Percentiles rank a stretch among this genome's conserved stretches.
Conservation (phyloP, 2,113 vertebrate species). For the Melanerpes aurifrons region DNA sequence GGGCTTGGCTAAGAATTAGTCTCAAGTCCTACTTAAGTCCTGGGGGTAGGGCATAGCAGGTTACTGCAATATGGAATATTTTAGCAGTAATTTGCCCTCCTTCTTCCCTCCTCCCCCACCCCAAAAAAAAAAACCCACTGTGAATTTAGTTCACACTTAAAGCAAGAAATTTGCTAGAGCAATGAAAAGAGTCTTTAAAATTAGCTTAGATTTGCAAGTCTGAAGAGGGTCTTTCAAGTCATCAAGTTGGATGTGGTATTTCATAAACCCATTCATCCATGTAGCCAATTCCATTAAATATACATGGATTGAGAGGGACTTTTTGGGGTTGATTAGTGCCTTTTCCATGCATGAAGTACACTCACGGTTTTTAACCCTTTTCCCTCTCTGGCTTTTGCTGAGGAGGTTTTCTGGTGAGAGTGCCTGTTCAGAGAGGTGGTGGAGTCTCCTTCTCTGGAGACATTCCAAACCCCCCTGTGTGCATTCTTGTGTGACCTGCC, state of each 20-base stretch:
- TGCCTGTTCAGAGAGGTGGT: too few relatives aligned
- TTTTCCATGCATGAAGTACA: not conserved
- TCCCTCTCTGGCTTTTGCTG: not conserved
- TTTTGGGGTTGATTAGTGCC: accelerated
- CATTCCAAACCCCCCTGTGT: too few relatives aligned
- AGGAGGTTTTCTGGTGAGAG: not conserved
- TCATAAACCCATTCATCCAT: not conserved
- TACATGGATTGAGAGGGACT: accelerated
- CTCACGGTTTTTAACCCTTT: not conserved
- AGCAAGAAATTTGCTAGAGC: not conserved
- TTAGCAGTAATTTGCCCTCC: not conserved
- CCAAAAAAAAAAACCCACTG: not conserved
- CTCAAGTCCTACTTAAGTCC: not conserved
- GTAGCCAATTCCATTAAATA: not conserved
- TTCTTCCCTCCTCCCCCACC: too few relatives aligned
- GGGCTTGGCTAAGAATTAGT: not conserved
- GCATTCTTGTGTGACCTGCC: too few relatives aligned
- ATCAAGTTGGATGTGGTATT: not conserved
- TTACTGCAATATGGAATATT: not conserved
- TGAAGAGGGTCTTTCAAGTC: not conserved
- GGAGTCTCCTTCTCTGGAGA: too few relatives aligned
- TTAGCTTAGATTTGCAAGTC: not conserved
- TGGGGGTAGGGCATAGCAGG: not conserved
- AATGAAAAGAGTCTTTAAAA: not conserved
- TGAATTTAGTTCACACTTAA: not conserved